Base-by-base conservation (phyloP, 1,140 invertebrate genomes). In the Ceratoteleas bidentatus region DNA sequence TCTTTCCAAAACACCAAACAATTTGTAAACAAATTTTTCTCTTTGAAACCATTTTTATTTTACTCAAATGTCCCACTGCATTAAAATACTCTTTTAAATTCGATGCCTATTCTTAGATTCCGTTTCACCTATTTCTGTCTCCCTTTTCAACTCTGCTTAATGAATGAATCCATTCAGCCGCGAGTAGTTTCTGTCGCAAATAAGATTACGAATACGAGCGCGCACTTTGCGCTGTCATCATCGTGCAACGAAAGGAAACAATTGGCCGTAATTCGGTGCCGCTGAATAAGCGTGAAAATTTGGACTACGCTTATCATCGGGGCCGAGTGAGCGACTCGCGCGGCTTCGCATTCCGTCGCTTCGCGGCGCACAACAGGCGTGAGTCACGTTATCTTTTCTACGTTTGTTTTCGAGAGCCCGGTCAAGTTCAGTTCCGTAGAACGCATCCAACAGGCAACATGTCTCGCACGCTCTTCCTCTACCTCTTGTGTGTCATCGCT, bases 241-340 rank as follows among this genome's bases (percentile, higher is more conserved):
- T 57, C 54, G 36, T 24, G 5, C 36, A 16, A 57, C 38, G 49
- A 3, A 40, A 56, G 11, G 14, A 36, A 57, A 40, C 54, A 57
- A 57, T 15, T 2, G 36, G 6, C 9, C 3, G 14, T 15, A 40
- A 57, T 57, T 57, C 8, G 34, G 14, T 8, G 13, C 36, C 15
- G 54, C 34, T 57, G 54, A 57, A 40, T 57, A 57, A 57, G 54
- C 54, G 54, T 40, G 33, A 57, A 57, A 57, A 40, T 57, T 57
- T 10, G 54, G 14, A 15, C 33, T 14, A 6, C 53, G 33, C 33
- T 56, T 56, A 56, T 56, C 53, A 4, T n/a, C n/a, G 24, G 1
- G 53, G 53, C 34, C 53, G 33, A 7, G n/a, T 7, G 33, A 13
- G 32, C 15, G 33, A 9, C 6, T 8, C 24, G 34, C 33, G 6